These are phyloP conservation scores for Azemiops feae DNA, from an alignment of 2,113 vertebrate species.

Conservation along the genomic window DNA sequence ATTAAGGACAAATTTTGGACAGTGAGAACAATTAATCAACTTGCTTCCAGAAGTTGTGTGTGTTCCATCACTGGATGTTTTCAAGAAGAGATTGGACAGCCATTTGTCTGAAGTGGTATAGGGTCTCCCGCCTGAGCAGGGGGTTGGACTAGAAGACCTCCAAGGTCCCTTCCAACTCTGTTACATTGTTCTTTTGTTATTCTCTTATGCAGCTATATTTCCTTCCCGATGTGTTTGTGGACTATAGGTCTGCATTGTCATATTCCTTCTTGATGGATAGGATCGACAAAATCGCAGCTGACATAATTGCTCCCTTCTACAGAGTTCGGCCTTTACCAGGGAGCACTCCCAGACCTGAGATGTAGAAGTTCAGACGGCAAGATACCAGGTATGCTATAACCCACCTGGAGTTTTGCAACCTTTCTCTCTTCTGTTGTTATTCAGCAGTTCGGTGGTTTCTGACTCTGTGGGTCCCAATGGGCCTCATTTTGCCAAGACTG, in stretches of 20 bases:
- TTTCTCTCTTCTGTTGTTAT: neutral
- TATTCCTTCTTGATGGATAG: neutral
- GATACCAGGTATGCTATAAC: neutral
- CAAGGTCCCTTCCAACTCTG: neutral
- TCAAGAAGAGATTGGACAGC: neutral
- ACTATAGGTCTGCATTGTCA: too few relatives aligned
- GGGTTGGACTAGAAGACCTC: neutral
- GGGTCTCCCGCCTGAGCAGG: neutral
- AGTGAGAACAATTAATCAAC: neutral
- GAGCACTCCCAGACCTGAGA: neutral
- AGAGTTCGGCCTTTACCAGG: neutral
- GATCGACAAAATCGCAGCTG: neutral
- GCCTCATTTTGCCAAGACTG: neutral
- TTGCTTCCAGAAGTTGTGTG: neutral
- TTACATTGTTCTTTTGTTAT: neutral
- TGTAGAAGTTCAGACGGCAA: neutral
- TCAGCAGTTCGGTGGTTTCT: neutral
- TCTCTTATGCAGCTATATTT: neutral
- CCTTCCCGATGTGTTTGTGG: neutral
- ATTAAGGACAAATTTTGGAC: neutral
- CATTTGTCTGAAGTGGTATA: neutral
- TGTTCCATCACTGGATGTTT: neutral
- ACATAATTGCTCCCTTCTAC: neutral
- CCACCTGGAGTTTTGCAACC: neutral
- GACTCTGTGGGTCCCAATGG: neutral